Conservation (phyloP, 2,888 invertebrate genomes). For the Nomada hirtipes region DNA sequence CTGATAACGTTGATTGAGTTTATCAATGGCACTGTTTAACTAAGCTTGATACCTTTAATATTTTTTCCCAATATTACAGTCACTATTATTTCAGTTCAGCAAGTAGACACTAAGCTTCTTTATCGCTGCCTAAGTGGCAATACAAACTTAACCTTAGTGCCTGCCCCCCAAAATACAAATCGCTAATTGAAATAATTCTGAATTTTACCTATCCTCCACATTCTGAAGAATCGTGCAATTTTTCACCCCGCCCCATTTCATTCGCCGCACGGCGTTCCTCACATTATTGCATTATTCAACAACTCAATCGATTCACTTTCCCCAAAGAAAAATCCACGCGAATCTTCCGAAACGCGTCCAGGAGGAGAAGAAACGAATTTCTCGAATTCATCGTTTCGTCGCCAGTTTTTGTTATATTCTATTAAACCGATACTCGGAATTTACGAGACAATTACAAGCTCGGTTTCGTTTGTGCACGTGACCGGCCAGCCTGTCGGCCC, state of each 20-base stretch:
- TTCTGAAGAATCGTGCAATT: too few species aligned
- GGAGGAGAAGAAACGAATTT: slow-evolving; percentile 22
- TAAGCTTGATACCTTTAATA: too few species aligned
- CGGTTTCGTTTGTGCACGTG: slow-evolving; percentile 54
- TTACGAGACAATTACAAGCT: slow-evolving; percentile 60
- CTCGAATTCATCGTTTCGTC: slow-evolving; percentile 24
- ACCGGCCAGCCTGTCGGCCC: slow-evolving; percentile 54
- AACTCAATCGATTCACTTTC: neutral
- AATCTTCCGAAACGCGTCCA: neutral
- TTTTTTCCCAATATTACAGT: too few species aligned
- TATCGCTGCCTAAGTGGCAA: neutral
- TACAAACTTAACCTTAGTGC: neutral
- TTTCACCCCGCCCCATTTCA: neutral
- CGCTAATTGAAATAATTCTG: too few species aligned
- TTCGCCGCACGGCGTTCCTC: too few species aligned
- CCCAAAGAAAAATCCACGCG: neutral
- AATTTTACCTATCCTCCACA: too few species aligned
- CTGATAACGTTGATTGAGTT: neutral
- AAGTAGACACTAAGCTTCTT: neutral
- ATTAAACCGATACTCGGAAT: slow-evolving; percentile 57
- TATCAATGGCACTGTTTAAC: too few species aligned
- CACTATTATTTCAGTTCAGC: neutral
- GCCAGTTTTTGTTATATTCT: slow-evolving; percentile 52
- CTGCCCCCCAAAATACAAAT: too few species aligned
- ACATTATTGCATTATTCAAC: neutral